Base-by-base conservation (phyloP, 2,797 vertebrate species). In the Sebastes hubbsi region DNA sequence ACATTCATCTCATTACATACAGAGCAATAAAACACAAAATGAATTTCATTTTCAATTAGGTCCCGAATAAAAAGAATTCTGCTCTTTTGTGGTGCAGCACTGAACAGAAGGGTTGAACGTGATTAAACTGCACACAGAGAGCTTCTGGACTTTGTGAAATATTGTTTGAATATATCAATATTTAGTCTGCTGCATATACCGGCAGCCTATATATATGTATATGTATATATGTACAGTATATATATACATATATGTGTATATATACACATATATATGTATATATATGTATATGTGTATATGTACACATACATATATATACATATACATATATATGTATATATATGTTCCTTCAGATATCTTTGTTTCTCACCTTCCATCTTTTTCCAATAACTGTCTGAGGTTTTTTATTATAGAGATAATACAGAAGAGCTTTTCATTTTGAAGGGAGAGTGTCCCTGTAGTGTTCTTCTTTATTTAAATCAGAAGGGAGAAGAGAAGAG, bases 21-120 rank as follows among this genome's bases (percentile, higher is more conserved):
- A 74, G 49, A 24, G 67, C 49, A n/a, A 52, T 77, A 83, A 89
- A 83, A 87, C 61, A 27, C 62, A n/a, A 36, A 77, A 80, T 75
- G 8, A 27, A 81, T 77, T 78, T 66, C 4, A 82, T 78, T 66
- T 72, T 76, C 66, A 81, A 27, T 82, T 75, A 56, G 32, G n/a
- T 42, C n/a, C n/a, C n/a, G 66, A 72, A 64, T 77, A 22, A 61
- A 49, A 36, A 49, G 6, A 59, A 62, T 63, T 49, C 38, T 32
- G 4, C 30, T 77, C 56, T 62, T 60, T 2, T 1, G 60, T 29
- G 36, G 52, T 11, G 54, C 72, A 59, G 30, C 22, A 9, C 56
- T 27, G 24, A 49, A 72, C 27, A 24, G 30, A 5, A 61, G n/a
- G 29, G 49, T 54, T 56, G 46, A 69, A 78, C 42, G 18, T 25